Conservation (phyloP, 1,140 invertebrate genomes). For the Drosophila kurseongensis region DNA sequence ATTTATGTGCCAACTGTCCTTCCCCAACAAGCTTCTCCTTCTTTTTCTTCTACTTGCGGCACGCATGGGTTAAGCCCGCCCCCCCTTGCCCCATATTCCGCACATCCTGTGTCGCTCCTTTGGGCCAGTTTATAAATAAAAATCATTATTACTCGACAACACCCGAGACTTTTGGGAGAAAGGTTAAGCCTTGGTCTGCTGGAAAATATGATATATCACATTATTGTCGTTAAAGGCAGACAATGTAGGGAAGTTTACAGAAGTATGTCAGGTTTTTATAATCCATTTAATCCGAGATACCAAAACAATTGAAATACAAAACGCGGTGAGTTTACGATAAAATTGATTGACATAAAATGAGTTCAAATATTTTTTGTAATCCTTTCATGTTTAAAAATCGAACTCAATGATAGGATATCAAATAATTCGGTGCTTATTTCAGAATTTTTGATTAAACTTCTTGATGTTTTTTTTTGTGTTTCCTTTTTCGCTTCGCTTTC, state of each 20-base stretch:
- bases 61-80: constrained; percentile 53
- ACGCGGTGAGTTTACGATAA: too few species aligned
- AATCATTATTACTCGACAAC: constrained; percentile 59
- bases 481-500: constrained; percentile 24
- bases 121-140: constrained; percentile 74
- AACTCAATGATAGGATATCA: neutral
- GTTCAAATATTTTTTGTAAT: too few species aligned
- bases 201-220: neutral
- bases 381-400: neutral
- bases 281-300: too few species aligned
- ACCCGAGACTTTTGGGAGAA: constrained; percentile 1
- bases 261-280: neutral
- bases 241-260: neutral
- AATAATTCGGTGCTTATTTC: neutral
- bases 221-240: too few species aligned
- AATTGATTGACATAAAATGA: too few species aligned
- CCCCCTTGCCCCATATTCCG: neutral
- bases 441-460: constrained; percentile 8
- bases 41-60: constrained; percentile 19
- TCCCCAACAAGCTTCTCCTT: constrained; percentile 11
- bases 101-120: neutral
- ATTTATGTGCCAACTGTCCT: constrained; percentile 78
- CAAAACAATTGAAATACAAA: too few species aligned
- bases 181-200: neutral
- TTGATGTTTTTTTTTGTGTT: constrained; percentile 8